These are phyloP conservation scores for Furcifer pardalis DNA, from an alignment of 2,797 vertebrate genomes.

Conservation along the genomic window DNA sequence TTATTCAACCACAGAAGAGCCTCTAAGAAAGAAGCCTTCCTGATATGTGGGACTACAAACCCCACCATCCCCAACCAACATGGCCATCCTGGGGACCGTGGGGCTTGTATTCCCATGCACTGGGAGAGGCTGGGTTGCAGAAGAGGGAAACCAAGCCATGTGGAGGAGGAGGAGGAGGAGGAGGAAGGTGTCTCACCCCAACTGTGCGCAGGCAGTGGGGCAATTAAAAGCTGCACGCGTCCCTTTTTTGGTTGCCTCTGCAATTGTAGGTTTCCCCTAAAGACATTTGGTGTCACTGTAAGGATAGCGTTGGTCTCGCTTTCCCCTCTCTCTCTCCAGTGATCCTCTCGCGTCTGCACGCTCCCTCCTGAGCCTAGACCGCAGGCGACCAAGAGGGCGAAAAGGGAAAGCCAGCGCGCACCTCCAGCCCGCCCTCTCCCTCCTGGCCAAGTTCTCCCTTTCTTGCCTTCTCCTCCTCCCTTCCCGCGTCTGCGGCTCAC, in stretches of 20 bases:
- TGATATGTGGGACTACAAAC: neutral
- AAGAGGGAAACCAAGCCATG: neutral
- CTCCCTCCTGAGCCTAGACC: conserved; percentile 51
- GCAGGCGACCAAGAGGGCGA: conserved; percentile 48
- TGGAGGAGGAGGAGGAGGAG: conserved; percentile 18
- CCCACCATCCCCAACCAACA: neutral
- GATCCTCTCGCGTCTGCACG: conserved; percentile 62
- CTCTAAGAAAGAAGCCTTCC: neutral
- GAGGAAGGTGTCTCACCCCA: neutral
- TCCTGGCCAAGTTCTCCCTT: conserved; percentile 66
- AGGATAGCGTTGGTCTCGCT: conserved; percentile 68
- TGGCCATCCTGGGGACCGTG: neutral
- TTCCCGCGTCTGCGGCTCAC: conserved; percentile 57
- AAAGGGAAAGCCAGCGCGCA: neutral
- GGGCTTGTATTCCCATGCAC: neutral
- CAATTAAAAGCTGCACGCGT: neutral
- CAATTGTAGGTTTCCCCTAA: conserved; percentile 80
- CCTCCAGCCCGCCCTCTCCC: conserved; percentile 36
- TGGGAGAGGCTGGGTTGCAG: neutral
- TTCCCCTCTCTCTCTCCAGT: conserved; percentile 36
- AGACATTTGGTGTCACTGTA: conserved; percentile 83
- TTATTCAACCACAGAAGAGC: fast-evolving
- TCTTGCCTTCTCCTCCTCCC: conserved; percentile 32
- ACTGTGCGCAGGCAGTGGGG: neutral
- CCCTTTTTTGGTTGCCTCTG: conserved; percentile 40